phyloP scores from a whole-genome alignment of 2,113 vertebrate genomes.

The Larimichthys polyactis region DNA sequence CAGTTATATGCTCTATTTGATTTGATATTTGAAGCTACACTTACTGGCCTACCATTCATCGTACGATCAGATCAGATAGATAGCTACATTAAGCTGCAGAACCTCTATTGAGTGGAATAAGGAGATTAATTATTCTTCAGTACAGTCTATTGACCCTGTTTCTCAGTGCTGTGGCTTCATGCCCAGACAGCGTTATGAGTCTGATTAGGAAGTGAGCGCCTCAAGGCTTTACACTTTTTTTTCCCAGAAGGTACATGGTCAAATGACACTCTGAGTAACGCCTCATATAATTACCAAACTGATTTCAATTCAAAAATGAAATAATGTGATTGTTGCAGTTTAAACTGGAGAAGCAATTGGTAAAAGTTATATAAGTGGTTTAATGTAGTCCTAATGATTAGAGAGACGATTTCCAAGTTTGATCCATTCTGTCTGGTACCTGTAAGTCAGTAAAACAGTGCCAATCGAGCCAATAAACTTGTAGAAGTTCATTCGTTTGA shows the following conservation, averaged over 20 bases:
- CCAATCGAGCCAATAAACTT: not conserved
- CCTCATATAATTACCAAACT: constrained; percentile 12
- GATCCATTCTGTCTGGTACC: not conserved
- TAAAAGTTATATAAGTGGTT: not conserved
- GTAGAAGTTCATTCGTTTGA: not conserved
- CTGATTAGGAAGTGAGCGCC: constrained; percentile 17
- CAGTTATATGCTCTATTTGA: constrained; percentile 11
- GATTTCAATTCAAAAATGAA: not conserved
- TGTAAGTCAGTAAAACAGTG: too few relatives aligned
- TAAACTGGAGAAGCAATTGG: not conserved
- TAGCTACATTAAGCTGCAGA: constrained; percentile 52
- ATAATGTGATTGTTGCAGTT: not conserved
- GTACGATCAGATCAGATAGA: constrained; percentile 36
- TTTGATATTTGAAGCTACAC: not conserved
- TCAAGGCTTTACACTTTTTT: not conserved
- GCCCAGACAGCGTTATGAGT: constrained; percentile 29
- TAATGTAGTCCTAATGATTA: not conserved
- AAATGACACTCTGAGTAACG: constrained; percentile 9
- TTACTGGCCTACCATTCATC: constrained; percentile 18
- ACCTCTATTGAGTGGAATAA: constrained; percentile 45
- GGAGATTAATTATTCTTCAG: constrained; percentile 55
- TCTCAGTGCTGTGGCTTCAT: constrained; percentile 53
- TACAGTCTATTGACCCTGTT: constrained; percentile 55
- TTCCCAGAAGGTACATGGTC: not conserved
- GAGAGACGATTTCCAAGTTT: not conserved